Evolutionary conservation across 2,113 vertebrate genomes (phyloP).

Genomic region (Oxygymnocypris stewartii): DNA sequence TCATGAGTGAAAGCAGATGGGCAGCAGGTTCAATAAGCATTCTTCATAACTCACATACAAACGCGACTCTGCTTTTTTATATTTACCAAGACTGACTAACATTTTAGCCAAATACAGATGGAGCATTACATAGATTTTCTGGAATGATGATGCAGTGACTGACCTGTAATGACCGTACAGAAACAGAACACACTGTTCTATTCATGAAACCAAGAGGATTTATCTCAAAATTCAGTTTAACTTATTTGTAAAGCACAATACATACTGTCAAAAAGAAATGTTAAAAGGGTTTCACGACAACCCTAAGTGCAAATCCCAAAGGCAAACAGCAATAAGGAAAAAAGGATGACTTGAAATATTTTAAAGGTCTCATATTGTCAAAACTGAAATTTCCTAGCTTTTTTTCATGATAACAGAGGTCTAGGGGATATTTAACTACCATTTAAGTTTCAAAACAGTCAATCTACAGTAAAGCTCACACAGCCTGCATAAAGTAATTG

Average conservation of each 20-base stretch:
- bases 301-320: background rate
- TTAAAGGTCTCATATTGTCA: background rate
- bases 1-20: slow-evolving; percentile 49
- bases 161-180: background rate
- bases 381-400: no score
- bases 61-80: background rate
- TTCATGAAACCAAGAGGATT: background rate
- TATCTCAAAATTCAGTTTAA: background rate
- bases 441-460: no score
- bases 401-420: no score
- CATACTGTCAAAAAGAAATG: background rate
- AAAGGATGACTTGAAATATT: no score
- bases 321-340: background rate
- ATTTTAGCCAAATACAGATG: slow-evolving; percentile 15
- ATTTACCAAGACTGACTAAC: slow-evolving; percentile 10
- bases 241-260: background rate
- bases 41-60: slow-evolving; percentile 39
- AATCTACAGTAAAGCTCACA: no score
- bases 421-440: no score
- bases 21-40: slow-evolving; percentile 12
- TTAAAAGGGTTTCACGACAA: background rate
- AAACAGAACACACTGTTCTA: background rate
- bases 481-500: no score
- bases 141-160: background rate
- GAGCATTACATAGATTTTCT: background rate